Evolutionary conservation across 2,113 vertebrate genomes (phyloP).

Genomic region (Thryonomys swinderianus): DNA sequence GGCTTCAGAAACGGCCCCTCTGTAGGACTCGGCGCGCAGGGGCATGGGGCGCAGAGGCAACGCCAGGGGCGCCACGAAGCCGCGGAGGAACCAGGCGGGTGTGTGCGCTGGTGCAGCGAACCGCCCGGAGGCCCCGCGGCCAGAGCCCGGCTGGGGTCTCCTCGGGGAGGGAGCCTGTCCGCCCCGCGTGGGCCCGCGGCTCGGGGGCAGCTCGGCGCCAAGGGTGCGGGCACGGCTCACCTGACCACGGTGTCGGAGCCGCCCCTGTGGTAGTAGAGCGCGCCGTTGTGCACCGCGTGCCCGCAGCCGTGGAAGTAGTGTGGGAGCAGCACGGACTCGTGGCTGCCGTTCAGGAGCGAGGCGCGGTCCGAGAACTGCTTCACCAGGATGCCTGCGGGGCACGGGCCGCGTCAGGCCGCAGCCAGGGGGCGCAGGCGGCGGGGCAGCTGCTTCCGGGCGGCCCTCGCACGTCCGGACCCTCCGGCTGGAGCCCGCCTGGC

Average conservation of each 20-base stretch:
- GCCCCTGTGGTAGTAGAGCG: constrained; percentile 95
- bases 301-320: constrained; percentile 95
- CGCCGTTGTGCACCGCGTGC: constrained; percentile 91
- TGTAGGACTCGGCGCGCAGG: neutral
- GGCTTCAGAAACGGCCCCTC: neutral
- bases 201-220: no score
- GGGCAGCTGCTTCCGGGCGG: neutral
- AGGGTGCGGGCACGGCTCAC: no score
- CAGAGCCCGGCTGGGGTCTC: no score
- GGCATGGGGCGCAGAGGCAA: neutral
- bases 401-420: neutral
- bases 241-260: constrained; percentile 92
- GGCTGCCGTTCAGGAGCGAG: constrained; percentile 89
- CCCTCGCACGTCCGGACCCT: no score
- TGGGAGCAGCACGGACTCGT: constrained; percentile 87
- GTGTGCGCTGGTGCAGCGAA: no score
- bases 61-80: constrained; percentile 65
- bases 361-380: constrained; percentile 91
- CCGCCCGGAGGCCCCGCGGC: no score
- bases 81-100: neutral
- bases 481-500: no score
- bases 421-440: neutral
- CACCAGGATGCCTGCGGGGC: constrained; percentile 88
- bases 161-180: no score
- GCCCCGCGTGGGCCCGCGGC: no score